Evolutionary conservation across 2,888 invertebrate genomes (phyloP), one percentile per base, ranked within the genome.

Genomic region (Plagodis pulveraria): DNA sequence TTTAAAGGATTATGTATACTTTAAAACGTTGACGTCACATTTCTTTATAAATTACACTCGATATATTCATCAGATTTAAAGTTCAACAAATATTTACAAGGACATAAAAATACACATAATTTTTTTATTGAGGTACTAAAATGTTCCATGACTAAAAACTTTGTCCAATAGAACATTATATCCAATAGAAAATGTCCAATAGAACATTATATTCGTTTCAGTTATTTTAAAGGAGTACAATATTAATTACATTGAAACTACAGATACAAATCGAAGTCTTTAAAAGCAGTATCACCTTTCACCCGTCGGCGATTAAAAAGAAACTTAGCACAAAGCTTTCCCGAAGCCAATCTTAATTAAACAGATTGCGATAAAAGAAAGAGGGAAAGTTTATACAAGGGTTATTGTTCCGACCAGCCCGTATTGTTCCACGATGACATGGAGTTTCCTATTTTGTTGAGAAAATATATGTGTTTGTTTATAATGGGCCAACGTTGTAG

Each of bases 271-370:
- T 2, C 40, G 10, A 40, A 40, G 6, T 42, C 12, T 6, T 8
- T 42, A 12, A 42, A 12, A 42, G 38, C 36, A 45, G 5, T 55
- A 53, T 51, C 55, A 42, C 33, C 12, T 41, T 22, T 40, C 8
- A 36, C 54, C 58, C 46, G 51, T 44, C 48, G 34, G 42, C 54
- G 42, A 58, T 66, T 56, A 57, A 62, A 63, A 62, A 60, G 51
- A 58, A 64, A 58, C 58, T 58, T 40, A 43, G 33, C 42, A 64
- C 67, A 65, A 64, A 42, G 55, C 56, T 11, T 51, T 56, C 34
- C 42, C 41, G 61, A 61, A 53, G 56, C 40, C 57, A 53, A 61
- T 64, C 64, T 64, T 64, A 66, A 68, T 66, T 68, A 68, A 64
- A 63, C 50, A 50, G 58, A 52, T 58, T 47, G 60, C 54, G 62